phyloP scores from a whole-genome alignment of 2,888 invertebrate species.

The Noctuana brunneofusca region DNA sequence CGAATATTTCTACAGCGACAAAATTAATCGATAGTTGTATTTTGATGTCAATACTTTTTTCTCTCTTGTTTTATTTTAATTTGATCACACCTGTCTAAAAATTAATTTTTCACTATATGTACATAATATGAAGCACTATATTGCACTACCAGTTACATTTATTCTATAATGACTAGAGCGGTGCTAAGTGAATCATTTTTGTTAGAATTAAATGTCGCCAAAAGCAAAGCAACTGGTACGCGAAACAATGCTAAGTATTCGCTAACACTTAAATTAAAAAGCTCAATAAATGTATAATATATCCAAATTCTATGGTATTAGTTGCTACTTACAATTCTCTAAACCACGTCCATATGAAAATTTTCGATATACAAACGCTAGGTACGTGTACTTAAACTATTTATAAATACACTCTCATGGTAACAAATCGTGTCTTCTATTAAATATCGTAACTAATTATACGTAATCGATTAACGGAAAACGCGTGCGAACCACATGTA shows the following conservation, averaged over 20 bases:
- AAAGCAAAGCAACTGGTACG: conserved; percentile 33
- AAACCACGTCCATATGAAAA: conserved; percentile 71
- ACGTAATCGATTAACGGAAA: conserved; percentile 43
- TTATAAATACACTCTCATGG: conserved; percentile 72
- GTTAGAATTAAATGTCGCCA: not conserved
- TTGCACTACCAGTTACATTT: conserved; percentile 26
- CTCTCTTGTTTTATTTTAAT: not conserved
- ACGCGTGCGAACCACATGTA: conserved; percentile 75
- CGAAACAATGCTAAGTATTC: conserved; percentile 38
- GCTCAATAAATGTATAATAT: conserved; percentile 45
- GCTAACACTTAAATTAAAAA: conserved; percentile 49
- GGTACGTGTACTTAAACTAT: conserved; percentile 59
- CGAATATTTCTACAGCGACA: conserved; percentile 7
- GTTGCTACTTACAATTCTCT: conserved; percentile 62
- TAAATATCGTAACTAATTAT: conserved; percentile 35
- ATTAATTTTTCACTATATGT: conserved; percentile 17
- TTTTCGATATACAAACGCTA: conserved; percentile 76
- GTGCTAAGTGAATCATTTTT: conserved; percentile 25
- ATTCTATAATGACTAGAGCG: conserved; percentile 27
- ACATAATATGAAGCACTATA: conserved; percentile 30
- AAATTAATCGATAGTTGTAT: conserved; percentile 5
- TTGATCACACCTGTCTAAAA: not conserved
- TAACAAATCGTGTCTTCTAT: conserved; percentile 67
- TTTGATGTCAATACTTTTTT: not conserved
- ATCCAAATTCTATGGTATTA: conserved; percentile 52